These are phyloP conservation scores for Fregetta grallaria DNA, from an alignment of 2,113 vertebrate genomes.

Conservation along the genomic window DNA sequence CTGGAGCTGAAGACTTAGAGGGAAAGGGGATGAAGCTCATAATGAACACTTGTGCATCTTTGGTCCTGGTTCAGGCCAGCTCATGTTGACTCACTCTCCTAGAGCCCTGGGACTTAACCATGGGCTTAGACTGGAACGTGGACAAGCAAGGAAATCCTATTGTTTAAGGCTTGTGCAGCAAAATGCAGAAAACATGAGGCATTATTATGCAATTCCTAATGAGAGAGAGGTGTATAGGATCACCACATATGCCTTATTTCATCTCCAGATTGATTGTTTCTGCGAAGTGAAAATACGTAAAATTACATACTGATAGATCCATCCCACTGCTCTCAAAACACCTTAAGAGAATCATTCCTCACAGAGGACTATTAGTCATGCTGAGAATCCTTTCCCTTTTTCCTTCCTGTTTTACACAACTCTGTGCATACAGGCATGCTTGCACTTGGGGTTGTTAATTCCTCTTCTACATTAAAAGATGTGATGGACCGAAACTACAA, in stretches of 20 bases:
- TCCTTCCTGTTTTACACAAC: background rate
- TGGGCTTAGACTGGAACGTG: background rate
- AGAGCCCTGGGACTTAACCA: background rate
- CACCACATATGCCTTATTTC: background rate
- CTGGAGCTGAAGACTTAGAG: background rate
- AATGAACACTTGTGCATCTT: fast-evolving
- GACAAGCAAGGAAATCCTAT: background rate
- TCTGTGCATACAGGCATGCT: background rate
- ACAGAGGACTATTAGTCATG: background rate
- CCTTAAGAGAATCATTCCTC: background rate
- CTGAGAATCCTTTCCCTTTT: background rate
- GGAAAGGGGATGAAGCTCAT: background rate
- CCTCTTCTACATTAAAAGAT: background rate
- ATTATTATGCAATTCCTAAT: background rate
- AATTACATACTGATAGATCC: background rate
- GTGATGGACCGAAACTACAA: background rate
- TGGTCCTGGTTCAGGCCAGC: background rate
- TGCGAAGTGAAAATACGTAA: background rate
- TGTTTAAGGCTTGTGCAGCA: background rate
- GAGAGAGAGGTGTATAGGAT: background rate
- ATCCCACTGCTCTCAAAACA: background rate
- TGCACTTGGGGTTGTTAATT: background rate
- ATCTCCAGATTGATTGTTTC: background rate
- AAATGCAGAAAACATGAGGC: background rate
- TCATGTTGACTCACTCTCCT: fast-evolving